Evolutionary conservation across 92 coral and sea anemone genomes (phyloP).

Genomic region (Epizoanthus ramosus): DNA sequence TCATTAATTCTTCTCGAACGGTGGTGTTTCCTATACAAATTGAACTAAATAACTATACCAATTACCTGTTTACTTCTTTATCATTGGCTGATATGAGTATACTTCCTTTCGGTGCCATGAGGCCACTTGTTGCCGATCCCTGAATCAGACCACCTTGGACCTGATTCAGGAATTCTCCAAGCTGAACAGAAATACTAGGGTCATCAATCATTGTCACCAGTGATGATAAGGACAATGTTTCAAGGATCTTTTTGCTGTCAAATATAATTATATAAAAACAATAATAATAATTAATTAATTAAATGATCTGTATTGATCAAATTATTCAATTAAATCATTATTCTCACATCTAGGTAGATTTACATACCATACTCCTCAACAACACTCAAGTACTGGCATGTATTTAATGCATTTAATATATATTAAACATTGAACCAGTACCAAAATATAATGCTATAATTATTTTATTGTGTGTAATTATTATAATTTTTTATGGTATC

Average conservation of each 20-base stretch:
- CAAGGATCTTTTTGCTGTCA: slow-evolving; percentile 51
- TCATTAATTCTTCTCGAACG: no score
- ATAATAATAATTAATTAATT: no score
- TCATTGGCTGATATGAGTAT: slow-evolving; percentile 46
- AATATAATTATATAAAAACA: neutral
- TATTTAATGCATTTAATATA: no score
- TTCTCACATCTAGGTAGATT: no score
- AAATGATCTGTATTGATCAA: neutral
- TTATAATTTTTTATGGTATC: no score
- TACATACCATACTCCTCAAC: no score
- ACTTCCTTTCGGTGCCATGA: slow-evolving; percentile 54
- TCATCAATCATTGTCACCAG: slow-evolving; percentile 60
- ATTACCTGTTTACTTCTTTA: slow-evolving; percentile 45
- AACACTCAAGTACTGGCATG: no score
- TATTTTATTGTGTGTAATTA: no score
- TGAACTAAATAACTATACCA: no score
- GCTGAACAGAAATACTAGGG: slow-evolving; percentile 43
- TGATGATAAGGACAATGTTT: slow-evolving; percentile 33
- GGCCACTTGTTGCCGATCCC: slow-evolving; percentile 52
- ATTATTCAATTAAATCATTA: neutral
- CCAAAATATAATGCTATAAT: no score
- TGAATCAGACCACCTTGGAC: slow-evolving; percentile 61
- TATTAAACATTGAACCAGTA: no score
- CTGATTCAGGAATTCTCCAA: slow-evolving; percentile 66
- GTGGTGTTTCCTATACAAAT: no score